Base-by-base conservation (phyloP, 92 coral and sea anemone species). In the Nematostella vectensis region DNA sequence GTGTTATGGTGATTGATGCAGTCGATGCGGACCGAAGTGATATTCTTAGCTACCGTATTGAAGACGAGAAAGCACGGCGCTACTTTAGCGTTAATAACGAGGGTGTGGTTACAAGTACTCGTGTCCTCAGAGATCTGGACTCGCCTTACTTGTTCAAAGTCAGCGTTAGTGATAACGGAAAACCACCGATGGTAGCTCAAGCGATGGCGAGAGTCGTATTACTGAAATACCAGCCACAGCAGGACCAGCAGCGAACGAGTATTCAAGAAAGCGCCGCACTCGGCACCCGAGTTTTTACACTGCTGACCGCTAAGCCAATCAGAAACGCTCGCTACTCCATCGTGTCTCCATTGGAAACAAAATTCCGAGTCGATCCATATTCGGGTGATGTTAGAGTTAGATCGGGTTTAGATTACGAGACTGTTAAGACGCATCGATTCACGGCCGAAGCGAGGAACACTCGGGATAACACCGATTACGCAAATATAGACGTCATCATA, bases 21-120 rank as follows among this genome's bases (percentile, higher is more conserved):
- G 59, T 43, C 8, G 99, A 93, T 48, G 68, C 57, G n/a, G 99
- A 93, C 60, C 48, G 8, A 21, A 58, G 50, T 31, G 99, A 93
- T 58, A 55, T 21, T 47, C 47, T 93, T 11, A 49, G 51, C 8
- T 93, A 80, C 62, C 47, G 62, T n/a, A 79, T 86, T 58, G 63
- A 37, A 1, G 79, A 89, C 23, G 31, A 45, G 11, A 50, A 37
- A 8, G 86, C 77, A 26, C 63, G 63, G 1, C 48, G 54, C 15
- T 71, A 80, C 53, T 93, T 93, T 75, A 22, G 55, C 4, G 61
- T 93, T 25, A 67, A 69, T 51, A 18, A 62, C 1, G 51, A 56
- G 22, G 98, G 98, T 12, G 47, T 29, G 20, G 49, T 91, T 0
- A 81, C 56, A 62, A 85, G 77, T 17, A 62, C 30, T 33, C 68